Percentiles rank a stretch among this genome's conserved stretches.
phyloP scores from a whole-genome alignment of 2,113 vertebrate species.

The Tichodroma muraria region DNA sequence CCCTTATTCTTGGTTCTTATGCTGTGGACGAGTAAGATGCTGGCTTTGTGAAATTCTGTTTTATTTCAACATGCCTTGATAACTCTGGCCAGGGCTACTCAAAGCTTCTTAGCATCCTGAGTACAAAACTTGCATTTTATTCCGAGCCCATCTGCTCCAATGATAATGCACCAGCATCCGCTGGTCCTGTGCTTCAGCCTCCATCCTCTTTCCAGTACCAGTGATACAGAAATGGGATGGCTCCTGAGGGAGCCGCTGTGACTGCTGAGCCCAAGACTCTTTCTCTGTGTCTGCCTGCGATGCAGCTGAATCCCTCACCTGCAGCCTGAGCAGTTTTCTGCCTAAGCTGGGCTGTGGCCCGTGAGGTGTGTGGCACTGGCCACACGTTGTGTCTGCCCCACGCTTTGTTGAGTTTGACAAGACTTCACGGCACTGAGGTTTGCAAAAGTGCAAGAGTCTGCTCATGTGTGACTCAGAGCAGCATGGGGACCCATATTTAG shows the following conservation, averaged over 20 bases:
- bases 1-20: fast-evolving
- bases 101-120: background rate
- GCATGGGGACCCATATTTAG: fast-evolving
- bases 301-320: background rate
- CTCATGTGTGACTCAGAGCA: background rate
- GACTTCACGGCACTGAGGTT: background rate
- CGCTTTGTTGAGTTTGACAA: background rate
- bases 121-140: background rate
- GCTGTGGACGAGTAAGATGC: fast-evolving
- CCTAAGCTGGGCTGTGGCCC: background rate
- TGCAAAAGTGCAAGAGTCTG: background rate
- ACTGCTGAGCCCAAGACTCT: background rate
- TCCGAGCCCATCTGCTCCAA: fast-evolving
- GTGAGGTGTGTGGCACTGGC: background rate
- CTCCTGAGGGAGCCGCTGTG: background rate
- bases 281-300: fast-evolving
- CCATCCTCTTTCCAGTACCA: background rate
- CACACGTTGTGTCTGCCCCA: background rate
- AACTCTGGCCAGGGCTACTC: background rate
- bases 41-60: background rate
- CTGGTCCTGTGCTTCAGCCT: background rate
- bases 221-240: background rate
- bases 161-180: background rate
- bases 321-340: background rate
- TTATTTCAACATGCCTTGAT: background rate